Evolutionary conservation across 92 coral and sea anemone genomes (phyloP).

Genomic region (Porites cylindrica): DNA sequence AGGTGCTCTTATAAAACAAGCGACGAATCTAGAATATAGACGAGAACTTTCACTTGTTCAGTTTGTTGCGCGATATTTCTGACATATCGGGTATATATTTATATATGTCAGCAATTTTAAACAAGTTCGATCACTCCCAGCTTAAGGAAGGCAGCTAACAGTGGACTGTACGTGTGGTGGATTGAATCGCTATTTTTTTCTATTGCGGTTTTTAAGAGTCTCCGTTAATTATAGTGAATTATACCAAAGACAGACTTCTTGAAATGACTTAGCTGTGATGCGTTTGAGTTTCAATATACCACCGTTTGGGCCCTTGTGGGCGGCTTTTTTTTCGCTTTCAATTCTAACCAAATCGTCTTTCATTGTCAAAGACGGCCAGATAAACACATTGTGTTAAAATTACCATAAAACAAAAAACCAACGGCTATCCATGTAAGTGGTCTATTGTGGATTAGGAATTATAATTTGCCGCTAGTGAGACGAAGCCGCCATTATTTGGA

Average conservation of each 20-base stretch:
- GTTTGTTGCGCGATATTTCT: not conserved
- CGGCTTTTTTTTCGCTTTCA: constrained; percentile 47
- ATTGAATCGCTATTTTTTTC: not conserved
- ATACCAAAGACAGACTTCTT: constrained; percentile 40
- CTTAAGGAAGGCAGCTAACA: not conserved
- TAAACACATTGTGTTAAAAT: constrained; percentile 83
- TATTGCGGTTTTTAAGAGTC: constrained; percentile 44
- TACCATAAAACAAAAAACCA: constrained; percentile 87
- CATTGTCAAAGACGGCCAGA: constrained; percentile 75
- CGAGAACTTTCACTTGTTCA: not conserved
- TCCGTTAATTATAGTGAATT: constrained; percentile 45
- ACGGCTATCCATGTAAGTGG: constrained; percentile 86
- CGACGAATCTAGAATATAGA: not conserved
- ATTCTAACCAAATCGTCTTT: constrained; percentile 69
- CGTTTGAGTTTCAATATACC: constrained; percentile 33
- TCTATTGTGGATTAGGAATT: constrained; percentile 74
- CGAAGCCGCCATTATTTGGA: constrained; percentile 78
- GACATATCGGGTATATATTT: not conserved
- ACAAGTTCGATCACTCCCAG: constrained; percentile 10
- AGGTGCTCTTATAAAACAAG: not conserved
- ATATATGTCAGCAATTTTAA: constrained; percentile 14
- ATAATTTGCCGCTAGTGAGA: constrained; percentile 78
- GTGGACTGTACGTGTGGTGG: not conserved
- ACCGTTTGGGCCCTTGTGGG: constrained; percentile 10
- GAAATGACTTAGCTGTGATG: constrained; percentile 45